Base-by-base conservation (phyloP, 2,797 vertebrate genomes). In the Enteromius unitaeniatus region DNA sequence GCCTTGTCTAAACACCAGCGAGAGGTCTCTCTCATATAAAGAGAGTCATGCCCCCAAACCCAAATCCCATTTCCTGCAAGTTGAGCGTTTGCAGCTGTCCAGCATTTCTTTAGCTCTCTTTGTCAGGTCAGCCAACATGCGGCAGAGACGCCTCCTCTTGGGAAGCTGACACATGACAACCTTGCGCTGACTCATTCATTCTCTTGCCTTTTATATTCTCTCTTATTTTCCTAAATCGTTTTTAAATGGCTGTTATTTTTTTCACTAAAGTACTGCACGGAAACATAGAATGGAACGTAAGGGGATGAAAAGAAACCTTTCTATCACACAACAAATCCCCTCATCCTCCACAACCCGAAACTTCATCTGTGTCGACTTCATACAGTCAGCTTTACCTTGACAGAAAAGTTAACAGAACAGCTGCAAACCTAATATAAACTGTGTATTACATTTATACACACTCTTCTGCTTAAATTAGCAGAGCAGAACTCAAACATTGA, bases 101-200 rank as follows among this genome's bases (percentile, higher is more conserved):
- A 58, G 26, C 49, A 70, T 78, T 70, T 86, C 85, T 88, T 74
- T 84, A 86, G 84, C 79, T 83, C 64, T 84, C 84, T 89, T 87
- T 87, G 83, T 86, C 82, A 85, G 69, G 81, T 86, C 83, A 86
- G 84, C 86, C 86, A 86, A 84, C 79, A 86, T 86, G 87, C 78
- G 86, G 82, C 69, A 86, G 65, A 70, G 40, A 82, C 67, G 65
- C 85, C 83, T 88, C 86, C 76, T 26, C 78, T 81, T 49, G 69
- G 87, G 84, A 72, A 78, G 87, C 85, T 88, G 85, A 88, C 88
- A 88, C 89, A 89, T 88, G 89, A 86, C 87, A 88, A 88, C 86
- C 86, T 79, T 79, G 68, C 65, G 86, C 88, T 89, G 88, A 89
- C 82, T 89, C 85, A 79, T 87, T 87, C 67, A 84, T 85, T 88